phyloP scores from a whole-genome alignment of 2,113 vertebrate species.

The Boulengeromyrus knoepffleri region DNA sequence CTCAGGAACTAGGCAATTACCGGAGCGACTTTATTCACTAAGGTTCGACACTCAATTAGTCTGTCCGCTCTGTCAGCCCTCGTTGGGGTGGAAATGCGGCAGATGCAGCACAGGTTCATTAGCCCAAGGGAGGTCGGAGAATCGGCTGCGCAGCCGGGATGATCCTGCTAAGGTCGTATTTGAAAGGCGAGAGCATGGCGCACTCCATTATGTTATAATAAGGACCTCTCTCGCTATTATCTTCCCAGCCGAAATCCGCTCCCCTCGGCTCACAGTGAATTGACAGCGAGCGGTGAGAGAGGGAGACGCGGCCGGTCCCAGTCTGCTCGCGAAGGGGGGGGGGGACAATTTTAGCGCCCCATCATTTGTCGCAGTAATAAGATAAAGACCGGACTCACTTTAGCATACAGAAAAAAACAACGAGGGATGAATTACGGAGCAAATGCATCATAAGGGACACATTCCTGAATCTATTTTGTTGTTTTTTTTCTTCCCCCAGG shows the following conservation, averaged over 20 bases:
- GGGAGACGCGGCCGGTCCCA: conserved; percentile 37
- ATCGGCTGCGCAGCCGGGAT: conserved; percentile 75
- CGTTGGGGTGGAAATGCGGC: conserved; percentile 61
- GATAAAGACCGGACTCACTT: conserved; percentile 70
- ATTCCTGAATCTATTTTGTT: conserved; percentile 3
- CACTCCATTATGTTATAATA: conserved; percentile 80
- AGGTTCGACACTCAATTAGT: conserved; percentile 69
- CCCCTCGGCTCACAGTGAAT: conserved; percentile 56
- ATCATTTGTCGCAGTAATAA: conserved; percentile 75
- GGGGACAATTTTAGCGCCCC: conserved; percentile 50
- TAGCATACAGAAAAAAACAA: not conserved
- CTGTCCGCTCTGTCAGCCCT: conserved; percentile 63
- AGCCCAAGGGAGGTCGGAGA: conserved; percentile 61
- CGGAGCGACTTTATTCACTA: conserved; percentile 66
- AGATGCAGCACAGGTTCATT: conserved; percentile 70
- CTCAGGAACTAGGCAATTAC: conserved; percentile 68
- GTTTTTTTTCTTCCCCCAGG: not conserved
- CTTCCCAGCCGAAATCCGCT: conserved; percentile 62
- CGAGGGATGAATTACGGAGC: not conserved
- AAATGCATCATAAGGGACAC: conserved; percentile 5
- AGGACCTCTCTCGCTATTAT: conserved; percentile 64
- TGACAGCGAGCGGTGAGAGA: conserved; percentile 37
- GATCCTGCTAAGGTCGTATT: conserved; percentile 70
- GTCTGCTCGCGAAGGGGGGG: conserved; percentile 50
- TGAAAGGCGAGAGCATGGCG: conserved; percentile 73